A percentile compares a stretch with the other conserved stretches of the same genome.
phyloP scores from a whole-genome alignment of 2,888 invertebrate species.

The Dasysyrphus tricinctus region DNA sequence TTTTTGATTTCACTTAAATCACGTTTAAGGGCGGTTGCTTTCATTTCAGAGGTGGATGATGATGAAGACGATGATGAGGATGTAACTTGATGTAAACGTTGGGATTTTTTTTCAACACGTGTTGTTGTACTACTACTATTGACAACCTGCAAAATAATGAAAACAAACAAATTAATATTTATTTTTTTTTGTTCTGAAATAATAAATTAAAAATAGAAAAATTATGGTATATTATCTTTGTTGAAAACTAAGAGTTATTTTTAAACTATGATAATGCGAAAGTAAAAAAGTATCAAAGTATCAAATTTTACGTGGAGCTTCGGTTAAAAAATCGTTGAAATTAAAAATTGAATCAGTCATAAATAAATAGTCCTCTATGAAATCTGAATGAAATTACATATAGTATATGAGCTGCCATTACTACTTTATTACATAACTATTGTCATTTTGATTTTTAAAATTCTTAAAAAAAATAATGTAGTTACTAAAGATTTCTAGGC shows the following conservation, averaged over 20 bases:
- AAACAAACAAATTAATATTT: slow-evolving; percentile 1
- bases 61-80: slow-evolving; percentile 84
- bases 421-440: too few relatives aligned
- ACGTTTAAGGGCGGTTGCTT: slow-evolving; percentile 92
- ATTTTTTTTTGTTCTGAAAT: neutral
- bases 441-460: too few relatives aligned
- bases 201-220: slow-evolving; percentile 30
- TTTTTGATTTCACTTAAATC: slow-evolving; percentile 88
- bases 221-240: neutral
- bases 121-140: slow-evolving; percentile 84
- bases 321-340: too few relatives aligned
- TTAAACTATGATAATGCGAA: neutral
- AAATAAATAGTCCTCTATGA: too few relatives aligned
- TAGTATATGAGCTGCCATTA: too few relatives aligned
- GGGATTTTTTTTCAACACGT: slow-evolving; percentile 83
- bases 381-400: too few relatives aligned
- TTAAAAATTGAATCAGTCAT: too few relatives aligned
- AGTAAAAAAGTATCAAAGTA: too few relatives aligned
- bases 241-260: neutral
- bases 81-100: slow-evolving; percentile 82
- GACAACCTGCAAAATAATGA: slow-evolving; percentile 80
- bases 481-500: too few relatives aligned
- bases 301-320: neutral
- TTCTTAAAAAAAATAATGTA: too few relatives aligned
- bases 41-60: slow-evolving; percentile 88